phyloP scores from a whole-genome alignment of 35 echinoderm and acorn worm species.

The Ptychodera flava region DNA sequence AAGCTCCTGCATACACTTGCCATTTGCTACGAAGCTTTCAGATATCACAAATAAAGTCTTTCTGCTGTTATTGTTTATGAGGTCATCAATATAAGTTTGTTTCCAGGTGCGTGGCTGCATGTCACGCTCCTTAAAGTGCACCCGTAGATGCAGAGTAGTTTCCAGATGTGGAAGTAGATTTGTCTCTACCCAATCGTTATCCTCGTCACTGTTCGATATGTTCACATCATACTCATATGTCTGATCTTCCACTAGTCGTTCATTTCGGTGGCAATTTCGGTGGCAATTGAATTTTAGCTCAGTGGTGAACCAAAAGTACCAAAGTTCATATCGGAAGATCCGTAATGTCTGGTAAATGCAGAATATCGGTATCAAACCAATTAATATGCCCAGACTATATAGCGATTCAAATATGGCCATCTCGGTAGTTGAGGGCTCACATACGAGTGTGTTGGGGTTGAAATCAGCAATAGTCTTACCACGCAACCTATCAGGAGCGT shows the following conservation, averaged over 20 bases:
- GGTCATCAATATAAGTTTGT: neutral
- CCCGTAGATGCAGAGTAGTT: neutral
- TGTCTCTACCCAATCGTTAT: neutral
- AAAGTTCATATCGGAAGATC: neutral
- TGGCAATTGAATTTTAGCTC: neutral
- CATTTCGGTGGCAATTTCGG: neutral
- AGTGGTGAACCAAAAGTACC: neutral
- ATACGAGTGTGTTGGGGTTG: neutral
- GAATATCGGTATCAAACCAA: neutral
- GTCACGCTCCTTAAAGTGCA: neutral
- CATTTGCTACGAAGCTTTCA: neutral
- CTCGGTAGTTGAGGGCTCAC: too few species aligned
- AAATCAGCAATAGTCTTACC: neutral
- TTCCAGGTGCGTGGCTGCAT: neutral
- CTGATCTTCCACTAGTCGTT: neutral
- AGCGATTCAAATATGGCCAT: too few species aligned
- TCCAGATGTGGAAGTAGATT: neutral
- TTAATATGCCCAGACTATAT: neutral
- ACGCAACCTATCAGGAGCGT: neutral
- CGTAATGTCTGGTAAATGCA: neutral
- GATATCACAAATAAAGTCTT: constrained; percentile 2
- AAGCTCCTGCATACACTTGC: neutral
- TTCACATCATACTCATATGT: neutral
- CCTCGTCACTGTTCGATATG: neutral
- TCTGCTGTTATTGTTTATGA: neutral